Evolutionary conservation across 2,888 invertebrate species (phyloP).

Genomic region (Calephelis perditalis): DNA sequence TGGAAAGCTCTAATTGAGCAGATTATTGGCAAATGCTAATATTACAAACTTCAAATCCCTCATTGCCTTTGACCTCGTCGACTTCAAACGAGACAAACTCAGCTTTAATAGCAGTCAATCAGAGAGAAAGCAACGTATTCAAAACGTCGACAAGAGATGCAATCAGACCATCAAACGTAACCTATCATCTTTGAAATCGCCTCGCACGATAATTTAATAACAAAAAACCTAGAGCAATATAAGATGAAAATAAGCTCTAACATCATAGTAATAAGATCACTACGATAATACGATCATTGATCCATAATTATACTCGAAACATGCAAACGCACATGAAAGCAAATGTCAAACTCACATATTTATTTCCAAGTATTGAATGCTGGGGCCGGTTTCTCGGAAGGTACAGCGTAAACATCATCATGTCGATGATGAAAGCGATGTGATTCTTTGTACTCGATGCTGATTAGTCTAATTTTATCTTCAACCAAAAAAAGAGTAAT

Average conservation of each 20-base stretch:
- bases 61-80: constrained; percentile 39
- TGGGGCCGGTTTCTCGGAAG: constrained; percentile 69
- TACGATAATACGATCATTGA: constrained; percentile 33
- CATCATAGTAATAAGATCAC: constrained; percentile 42
- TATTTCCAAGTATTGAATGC: constrained; percentile 78
- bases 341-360: constrained; percentile 78
- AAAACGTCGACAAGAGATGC: constrained; percentile 74
- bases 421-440: constrained; percentile 78
- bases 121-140: constrained; percentile 70
- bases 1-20: constrained; percentile 48
- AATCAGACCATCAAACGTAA: constrained; percentile 74
- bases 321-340: constrained; percentile 75
- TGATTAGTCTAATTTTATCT: constrained; percentile 74
- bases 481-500: constrained; percentile 51
- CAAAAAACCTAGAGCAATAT: constrained; percentile 58
- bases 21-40: constrained; percentile 36
- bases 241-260: constrained; percentile 54
- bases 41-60: constrained; percentile 34
- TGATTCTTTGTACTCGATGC: constrained; percentile 71
- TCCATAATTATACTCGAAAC: constrained; percentile 69
- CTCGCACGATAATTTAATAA: constrained; percentile 77
- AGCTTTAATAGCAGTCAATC: constrained; percentile 65
- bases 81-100: constrained; percentile 41
- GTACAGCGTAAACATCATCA: constrained; percentile 70
- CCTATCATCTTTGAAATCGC: constrained; percentile 77